A percentile compares a stretch with the other conserved stretches of the same genome.
Conservation (phyloP, 2,888 invertebrate genomes). For the Flexamia atlantica region DNA sequence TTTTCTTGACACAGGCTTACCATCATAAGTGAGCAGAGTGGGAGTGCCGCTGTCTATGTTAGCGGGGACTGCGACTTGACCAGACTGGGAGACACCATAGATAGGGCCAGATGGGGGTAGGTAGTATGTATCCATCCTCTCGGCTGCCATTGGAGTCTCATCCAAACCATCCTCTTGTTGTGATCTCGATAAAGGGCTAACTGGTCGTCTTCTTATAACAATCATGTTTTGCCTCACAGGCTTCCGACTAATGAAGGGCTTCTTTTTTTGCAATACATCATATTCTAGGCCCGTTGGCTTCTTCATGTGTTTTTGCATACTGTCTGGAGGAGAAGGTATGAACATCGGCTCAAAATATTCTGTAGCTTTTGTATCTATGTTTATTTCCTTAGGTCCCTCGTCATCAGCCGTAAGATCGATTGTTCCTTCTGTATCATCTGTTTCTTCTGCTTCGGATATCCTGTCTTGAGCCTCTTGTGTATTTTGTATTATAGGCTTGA, state of each 20-base stretch:
- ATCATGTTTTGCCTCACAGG: constrained; percentile 66
- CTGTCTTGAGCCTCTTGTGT: constrained; percentile 77
- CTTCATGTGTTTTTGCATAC: constrained; percentile 73
- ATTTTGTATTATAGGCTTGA: constrained; percentile 86
- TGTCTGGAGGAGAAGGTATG: constrained; percentile 87
- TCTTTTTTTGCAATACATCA: constrained; percentile 65
- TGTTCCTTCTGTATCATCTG: constrained; percentile 74
- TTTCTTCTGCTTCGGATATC: constrained; percentile 74
- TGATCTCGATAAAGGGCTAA: constrained; percentile 66
- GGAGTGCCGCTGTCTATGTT: constrained; percentile 46
- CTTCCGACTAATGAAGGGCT: constrained; percentile 62
- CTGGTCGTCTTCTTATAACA: constrained; percentile 64
- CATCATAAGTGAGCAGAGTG: constrained; percentile 85
- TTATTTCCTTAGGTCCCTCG: constrained; percentile 75
- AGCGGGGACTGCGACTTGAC: constrained; percentile 48
- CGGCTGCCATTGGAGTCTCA: constrained; percentile 84
- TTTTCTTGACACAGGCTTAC: constrained; percentile 84
- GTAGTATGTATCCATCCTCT: constrained; percentile 85
- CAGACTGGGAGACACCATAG: constrained; percentile 47
- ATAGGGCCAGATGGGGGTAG: constrained; percentile 80
- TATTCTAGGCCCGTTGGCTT: constrained; percentile 65
- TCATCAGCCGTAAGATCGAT: constrained; percentile 74
- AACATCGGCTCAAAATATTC: constrained; percentile 89
- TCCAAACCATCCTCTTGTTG: constrained; percentile 73
- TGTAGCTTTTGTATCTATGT: constrained; percentile 72